These are phyloP conservation scores for Pterobdella sp. DNA, from an alignment of 2,888 invertebrate species.

Conservation along the genomic window DNA sequence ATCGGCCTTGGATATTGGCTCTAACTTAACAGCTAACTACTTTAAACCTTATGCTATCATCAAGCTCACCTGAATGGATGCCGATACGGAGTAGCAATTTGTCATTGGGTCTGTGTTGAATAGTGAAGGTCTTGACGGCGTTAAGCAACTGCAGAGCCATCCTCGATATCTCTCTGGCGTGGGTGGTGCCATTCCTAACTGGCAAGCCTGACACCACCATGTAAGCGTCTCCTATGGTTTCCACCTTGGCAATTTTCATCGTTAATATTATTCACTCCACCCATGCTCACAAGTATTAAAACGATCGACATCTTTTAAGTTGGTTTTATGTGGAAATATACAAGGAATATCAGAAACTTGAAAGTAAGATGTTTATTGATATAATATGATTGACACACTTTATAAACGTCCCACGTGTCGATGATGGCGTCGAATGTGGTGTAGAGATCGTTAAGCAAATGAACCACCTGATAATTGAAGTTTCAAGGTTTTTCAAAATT, in stretches of 20 bases:
- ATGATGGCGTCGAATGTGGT: slow-evolving; percentile 94
- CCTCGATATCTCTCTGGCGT: slow-evolving; percentile 83
- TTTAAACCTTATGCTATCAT: neutral
- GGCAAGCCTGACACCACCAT: slow-evolving; percentile 68
- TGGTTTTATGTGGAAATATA: neutral
- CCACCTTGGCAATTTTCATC: slow-evolving; percentile 40
- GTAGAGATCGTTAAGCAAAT: slow-evolving; percentile 91
- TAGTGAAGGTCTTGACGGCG: slow-evolving; percentile 76
- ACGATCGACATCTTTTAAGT: neutral
- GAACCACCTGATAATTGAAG: slow-evolving; percentile 61
- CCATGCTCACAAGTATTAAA: neutral
- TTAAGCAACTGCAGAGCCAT: slow-evolving; percentile 79
- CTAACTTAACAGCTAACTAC: neutral
- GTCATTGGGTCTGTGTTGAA: slow-evolving; percentile 78
- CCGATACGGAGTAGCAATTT: slow-evolving; percentile 85
- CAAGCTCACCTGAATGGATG: slow-evolving; percentile 64
- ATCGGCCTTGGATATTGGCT: no score
- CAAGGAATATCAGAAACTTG: neutral
- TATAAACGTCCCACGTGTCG: slow-evolving; percentile 76
- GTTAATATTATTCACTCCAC: neutral
- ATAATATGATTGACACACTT: slow-evolving; percentile 56
- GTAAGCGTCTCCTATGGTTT: slow-evolving; percentile 52
- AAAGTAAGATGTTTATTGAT: neutral
- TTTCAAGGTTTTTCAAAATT: neutral
- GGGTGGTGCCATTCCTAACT: slow-evolving; percentile 74